These are phyloP conservation scores for Cyclura pinguis DNA, from an alignment of 2,797 vertebrate genomes.

Conservation along the genomic window DNA sequence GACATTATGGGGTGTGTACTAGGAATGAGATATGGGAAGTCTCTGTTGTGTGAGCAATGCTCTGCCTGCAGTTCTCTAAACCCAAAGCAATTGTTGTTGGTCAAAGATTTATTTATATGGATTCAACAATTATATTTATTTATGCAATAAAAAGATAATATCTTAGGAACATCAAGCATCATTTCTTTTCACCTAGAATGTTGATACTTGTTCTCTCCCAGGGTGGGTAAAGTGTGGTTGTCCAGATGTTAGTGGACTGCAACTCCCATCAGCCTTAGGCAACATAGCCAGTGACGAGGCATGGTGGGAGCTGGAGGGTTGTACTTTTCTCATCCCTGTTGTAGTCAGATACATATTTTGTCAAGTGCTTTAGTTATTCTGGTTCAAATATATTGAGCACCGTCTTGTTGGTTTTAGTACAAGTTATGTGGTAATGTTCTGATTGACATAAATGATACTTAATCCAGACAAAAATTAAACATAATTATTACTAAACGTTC, in stretches of 20 bases:
- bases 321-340: too few relatives aligned
- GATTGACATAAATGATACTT: not conserved
- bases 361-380: not conserved
- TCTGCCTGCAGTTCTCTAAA: not conserved
- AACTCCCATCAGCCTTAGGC: too few relatives aligned
- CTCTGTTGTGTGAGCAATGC: not conserved
- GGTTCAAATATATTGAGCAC: too few relatives aligned
- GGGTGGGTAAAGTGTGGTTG: too few relatives aligned
- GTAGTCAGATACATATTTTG: not conserved
- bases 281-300: too few relatives aligned
- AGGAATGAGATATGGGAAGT: not conserved
- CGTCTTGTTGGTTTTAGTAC: not conserved
- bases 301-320: too few relatives aligned
- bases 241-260: too few relatives aligned
- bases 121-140: not conserved
- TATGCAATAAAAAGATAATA: not conserved
- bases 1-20: not conserved
- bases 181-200: rapidly evolving
- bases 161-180: not conserved
- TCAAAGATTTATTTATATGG: not conserved
- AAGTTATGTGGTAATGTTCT: not conserved
- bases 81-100: not conserved
- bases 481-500: not conserved
- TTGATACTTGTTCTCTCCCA: not conserved
- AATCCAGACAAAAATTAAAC: not conserved